A percentile compares a stretch with the other conserved stretches of the same genome.
phyloP scores from a whole-genome alignment of 2,113 vertebrate genomes.

The human (Homo sapiens) region GRCh38 chr12:27248001-27248500 shows the following conservation, averaged over 20 bases:
- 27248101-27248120: not conserved
- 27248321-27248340: slow-evolving; percentile 28
- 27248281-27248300: not conserved
- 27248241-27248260: not conserved
- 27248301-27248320: not conserved
- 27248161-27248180: slow-evolving; percentile 40
- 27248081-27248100: not conserved
- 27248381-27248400: not conserved
- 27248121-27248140: not conserved
- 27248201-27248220: slow-evolving; percentile 28
- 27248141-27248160: slow-evolving; percentile 12
- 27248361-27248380: not conserved
- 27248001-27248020: not conserved
- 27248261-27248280: not conserved
- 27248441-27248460: slow-evolving; percentile 29
- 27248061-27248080: not conserved
- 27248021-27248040: not conserved
- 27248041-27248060: too few species aligned
- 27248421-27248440: slow-evolving; percentile 36
- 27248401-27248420: not conserved
- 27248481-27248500: not conserved
- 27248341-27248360: not conserved
- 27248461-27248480: not conserved
- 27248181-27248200: slow-evolving; percentile 29
- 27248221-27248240: slow-evolving; percentile 18